Evolutionary conservation across 53 echinoderm and acorn worm genomes (phyloP).

Genomic region (Pentamera pediparva): DNA sequence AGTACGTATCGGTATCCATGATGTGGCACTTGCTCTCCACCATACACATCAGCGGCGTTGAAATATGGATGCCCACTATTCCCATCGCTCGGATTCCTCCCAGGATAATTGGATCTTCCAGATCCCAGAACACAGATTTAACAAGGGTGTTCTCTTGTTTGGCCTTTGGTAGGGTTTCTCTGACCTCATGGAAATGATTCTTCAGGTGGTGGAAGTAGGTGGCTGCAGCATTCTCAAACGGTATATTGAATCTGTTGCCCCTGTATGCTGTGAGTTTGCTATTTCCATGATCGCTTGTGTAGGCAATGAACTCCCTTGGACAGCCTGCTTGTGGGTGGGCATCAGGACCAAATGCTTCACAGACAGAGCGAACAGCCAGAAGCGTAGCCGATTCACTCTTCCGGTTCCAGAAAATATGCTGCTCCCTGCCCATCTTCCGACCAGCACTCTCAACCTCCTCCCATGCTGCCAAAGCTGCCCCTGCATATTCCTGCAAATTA

Average conservation of each 20-base stretch:
- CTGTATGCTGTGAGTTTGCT: slow-evolving; percentile 30
- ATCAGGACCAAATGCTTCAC: slow-evolving; percentile 58
- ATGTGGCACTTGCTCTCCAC: slow-evolving; percentile 36
- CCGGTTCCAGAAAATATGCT: slow-evolving; percentile 27
- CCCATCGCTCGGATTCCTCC: slow-evolving; percentile 1
- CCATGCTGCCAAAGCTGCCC: slow-evolving; percentile 24
- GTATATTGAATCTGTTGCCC: slow-evolving; percentile 41
- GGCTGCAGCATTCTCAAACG: slow-evolving; percentile 41
- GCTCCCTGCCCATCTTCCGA: slow-evolving; percentile 32
- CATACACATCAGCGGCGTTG: slow-evolving; percentile 40
- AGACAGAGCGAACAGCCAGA: slow-evolving; percentile 43
- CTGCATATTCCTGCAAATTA: slow-evolving; percentile 45
- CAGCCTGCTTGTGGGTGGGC: slow-evolving; percentile 37
- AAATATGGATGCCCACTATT: neutral
- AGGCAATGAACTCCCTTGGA: slow-evolving; percentile 27
- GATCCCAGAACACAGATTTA: neutral
- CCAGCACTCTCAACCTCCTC: slow-evolving; percentile 17
- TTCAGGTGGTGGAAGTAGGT: slow-evolving; percentile 38
- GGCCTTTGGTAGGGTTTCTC: neutral
- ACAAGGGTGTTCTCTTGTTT: slow-evolving; percentile 40
- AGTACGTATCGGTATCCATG: slow-evolving; percentile 50
- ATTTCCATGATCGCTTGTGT: neutral
- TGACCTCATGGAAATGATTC: slow-evolving; percentile 8
- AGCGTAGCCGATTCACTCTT: slow-evolving; percentile 54
- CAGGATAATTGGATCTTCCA: neutral